Conservation (phyloP, 2,113 vertebrate genomes). For the Limnothrissa miodon region DNA sequence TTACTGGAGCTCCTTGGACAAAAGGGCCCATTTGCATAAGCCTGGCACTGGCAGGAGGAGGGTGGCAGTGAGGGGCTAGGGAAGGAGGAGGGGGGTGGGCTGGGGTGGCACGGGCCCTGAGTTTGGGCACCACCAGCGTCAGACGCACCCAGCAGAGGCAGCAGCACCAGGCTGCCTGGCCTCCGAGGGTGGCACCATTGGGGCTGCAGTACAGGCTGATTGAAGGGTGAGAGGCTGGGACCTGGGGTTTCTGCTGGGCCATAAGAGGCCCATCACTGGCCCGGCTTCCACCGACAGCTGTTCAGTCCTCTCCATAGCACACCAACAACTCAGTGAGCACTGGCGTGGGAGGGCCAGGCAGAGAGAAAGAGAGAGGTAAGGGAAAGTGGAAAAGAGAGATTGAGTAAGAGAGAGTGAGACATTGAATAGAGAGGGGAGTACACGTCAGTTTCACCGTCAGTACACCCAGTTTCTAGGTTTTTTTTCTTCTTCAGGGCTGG, state of each 20-base stretch:
- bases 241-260: constrained; percentile 55
- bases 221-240: constrained; percentile 64
- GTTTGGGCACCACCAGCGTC: constrained; percentile 58
- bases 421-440: neutral
- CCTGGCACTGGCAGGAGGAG: constrained; percentile 64
- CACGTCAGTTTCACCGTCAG: too few species aligned
- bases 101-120: too few species aligned
- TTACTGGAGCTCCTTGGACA: constrained; percentile 65
- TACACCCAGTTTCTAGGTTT: too few species aligned
- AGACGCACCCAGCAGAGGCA: constrained; percentile 44
- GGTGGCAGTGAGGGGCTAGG: constrained; percentile 46
- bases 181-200: constrained; percentile 53
- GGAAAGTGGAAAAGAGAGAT: too few species aligned
- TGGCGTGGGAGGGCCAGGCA: neutral
- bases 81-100: constrained; percentile 61
- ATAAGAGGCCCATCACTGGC: constrained; percentile 49
- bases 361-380: neutral
- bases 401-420: neutral
- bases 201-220: constrained; percentile 61
- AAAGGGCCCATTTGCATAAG: constrained; percentile 76
- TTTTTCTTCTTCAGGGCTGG: constrained; percentile 56
- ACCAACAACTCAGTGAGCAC: neutral
- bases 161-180: neutral
- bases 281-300: constrained; percentile 2
- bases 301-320: neutral